Evolutionary conservation across 2,888 invertebrate species (phyloP).

Genomic region (Frankliniella fusca): DNA sequence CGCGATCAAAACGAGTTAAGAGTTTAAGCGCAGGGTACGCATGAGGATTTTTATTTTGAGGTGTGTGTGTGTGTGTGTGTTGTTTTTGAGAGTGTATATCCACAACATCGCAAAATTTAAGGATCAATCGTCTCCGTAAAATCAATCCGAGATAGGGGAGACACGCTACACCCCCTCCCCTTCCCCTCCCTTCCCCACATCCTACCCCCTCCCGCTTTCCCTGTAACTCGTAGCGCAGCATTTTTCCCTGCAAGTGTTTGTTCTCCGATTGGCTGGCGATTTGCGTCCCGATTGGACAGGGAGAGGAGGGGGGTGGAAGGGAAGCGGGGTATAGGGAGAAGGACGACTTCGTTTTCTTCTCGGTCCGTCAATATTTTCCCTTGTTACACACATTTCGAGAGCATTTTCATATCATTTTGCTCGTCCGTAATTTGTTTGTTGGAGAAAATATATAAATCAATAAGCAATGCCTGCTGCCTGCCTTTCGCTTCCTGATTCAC

Average conservation of each 20-base stretch:
- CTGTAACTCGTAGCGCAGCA: not conserved
- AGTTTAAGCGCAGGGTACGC: too few relatives aligned
- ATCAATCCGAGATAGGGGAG: too few relatives aligned
- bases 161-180: too few relatives aligned
- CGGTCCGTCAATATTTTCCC: conserved; percentile 22
- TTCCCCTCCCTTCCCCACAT: too few relatives aligned
- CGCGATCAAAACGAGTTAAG: not conserved
- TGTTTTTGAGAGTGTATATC: too few relatives aligned
- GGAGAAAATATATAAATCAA: conserved; percentile 21
- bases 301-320: not conserved
- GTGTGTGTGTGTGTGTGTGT: too few relatives aligned
- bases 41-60: not conserved
- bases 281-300: conserved; percentile 5
- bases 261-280: conserved; percentile 25
- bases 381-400: conserved; percentile 25
- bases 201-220: not conserved
- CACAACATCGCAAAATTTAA: too few relatives aligned
- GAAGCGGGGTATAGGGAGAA: not conserved
- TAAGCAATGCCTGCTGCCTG: not conserved
- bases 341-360: conserved; percentile 9
- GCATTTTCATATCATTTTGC: conserved; percentile 25
- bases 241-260: not conserved
- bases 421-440: conserved; percentile 20
- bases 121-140: too few relatives aligned
- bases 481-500: not conserved